These are phyloP conservation scores for Macquaria ambigua DNA, from an alignment of 2,113 vertebrate species.

Conservation along the genomic window DNA sequence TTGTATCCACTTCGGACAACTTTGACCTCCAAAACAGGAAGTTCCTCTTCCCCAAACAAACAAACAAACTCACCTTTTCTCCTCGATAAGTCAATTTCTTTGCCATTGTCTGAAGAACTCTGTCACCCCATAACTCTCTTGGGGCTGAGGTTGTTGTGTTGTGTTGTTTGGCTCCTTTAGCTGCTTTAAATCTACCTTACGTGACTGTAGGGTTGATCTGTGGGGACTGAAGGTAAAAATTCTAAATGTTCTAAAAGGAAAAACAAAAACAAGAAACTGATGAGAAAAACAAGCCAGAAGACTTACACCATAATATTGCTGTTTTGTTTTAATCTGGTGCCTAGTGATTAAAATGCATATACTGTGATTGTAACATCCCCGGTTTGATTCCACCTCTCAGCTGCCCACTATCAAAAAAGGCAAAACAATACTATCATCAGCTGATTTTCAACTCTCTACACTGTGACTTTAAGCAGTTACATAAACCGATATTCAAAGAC, in stretches of 20 bases:
- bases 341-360: background rate
- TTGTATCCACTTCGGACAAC: background rate
- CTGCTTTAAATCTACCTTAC: background rate
- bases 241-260: background rate
- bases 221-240: background rate
- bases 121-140: constrained; percentile 4
- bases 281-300: background rate
- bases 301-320: background rate
- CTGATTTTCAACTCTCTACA: background rate
- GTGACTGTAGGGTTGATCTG: constrained; percentile 3
- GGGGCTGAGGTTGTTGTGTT: background rate
- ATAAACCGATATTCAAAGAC: background rate
- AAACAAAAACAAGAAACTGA: background rate
- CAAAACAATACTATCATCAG: background rate
- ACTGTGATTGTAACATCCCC: background rate
- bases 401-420: background rate
- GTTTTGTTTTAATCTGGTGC: background rate
- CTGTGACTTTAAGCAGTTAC: background rate
- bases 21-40: constrained; percentile 38
- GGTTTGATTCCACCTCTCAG: background rate
- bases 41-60: constrained; percentile 47
- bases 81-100: background rate
- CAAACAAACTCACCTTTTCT: constrained; percentile 35
- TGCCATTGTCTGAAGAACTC: constrained; percentile 18
- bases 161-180: constrained; percentile 22